Evolutionary conservation across 2,888 invertebrate genomes (phyloP).

Genomic region (Idaea aversata): DNA sequence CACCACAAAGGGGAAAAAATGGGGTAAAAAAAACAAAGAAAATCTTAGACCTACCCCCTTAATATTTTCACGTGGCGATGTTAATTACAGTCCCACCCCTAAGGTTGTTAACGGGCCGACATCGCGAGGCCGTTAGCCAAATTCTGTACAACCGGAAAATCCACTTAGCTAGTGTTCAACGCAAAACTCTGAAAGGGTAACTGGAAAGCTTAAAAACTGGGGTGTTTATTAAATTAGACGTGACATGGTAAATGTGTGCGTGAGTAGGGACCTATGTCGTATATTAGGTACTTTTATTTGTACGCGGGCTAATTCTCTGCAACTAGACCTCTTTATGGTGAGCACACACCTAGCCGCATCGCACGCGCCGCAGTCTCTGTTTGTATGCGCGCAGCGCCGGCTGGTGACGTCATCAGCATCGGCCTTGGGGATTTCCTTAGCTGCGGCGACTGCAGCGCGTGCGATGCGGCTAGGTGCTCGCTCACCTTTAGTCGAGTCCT

Average conservation of each 20-base stretch:
- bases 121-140: constrained; percentile 68
- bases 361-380: too few relatives aligned
- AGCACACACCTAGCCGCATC: too few relatives aligned
- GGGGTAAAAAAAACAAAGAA: background rate
- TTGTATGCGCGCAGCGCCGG: too few relatives aligned
- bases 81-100: constrained; percentile 36
- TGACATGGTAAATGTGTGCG: constrained; percentile 12
- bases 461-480: too few relatives aligned
- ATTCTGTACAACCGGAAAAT: constrained; percentile 64
- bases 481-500: too few relatives aligned
- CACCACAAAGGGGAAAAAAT: too few relatives aligned
- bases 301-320: background rate
- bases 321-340: too few relatives aligned
- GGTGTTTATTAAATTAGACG: constrained; percentile 7
- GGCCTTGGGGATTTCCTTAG: too few relatives aligned
- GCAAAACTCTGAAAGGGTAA: constrained; percentile 45
- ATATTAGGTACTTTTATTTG: background rate
- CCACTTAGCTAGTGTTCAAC: constrained; percentile 62
- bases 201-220: constrained; percentile 33
- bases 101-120: constrained; percentile 59
- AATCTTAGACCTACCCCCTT: background rate
- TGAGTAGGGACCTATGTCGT: background rate
- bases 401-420: too few relatives aligned
- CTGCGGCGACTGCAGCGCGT: too few relatives aligned
- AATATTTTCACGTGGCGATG: constrained; percentile 6